These are phyloP conservation scores for Pegoplata infirma DNA, from an alignment of 2,888 invertebrate genomes.

Conservation along the genomic window DNA sequence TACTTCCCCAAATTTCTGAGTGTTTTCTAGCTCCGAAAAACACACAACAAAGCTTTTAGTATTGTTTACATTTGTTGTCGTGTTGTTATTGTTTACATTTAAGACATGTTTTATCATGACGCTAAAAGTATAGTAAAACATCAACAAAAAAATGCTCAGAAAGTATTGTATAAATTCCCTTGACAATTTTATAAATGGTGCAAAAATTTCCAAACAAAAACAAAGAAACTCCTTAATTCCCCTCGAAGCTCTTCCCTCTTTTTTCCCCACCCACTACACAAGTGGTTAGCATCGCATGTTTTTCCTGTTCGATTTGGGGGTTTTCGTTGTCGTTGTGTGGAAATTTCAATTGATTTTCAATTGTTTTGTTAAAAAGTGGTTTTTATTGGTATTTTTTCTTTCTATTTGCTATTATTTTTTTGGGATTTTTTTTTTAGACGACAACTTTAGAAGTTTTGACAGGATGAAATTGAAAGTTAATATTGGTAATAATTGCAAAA, in stretches of 20 bases:
- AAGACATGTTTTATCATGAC: conserved; percentile 29
- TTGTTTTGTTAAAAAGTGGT: conserved; percentile 58
- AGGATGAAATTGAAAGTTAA: conserved; percentile 26
- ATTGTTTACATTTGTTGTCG: conserved; percentile 62
- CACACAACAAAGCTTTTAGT: conserved; percentile 56
- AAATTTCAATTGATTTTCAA: conserved; percentile 61
- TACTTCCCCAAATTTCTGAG: no score
- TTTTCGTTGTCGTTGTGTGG: conserved; percentile 12
- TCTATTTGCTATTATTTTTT: conserved; percentile 6
- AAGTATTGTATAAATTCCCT: conserved; percentile 40
- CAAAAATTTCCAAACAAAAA: conserved; percentile 50
- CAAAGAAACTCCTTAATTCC: conserved; percentile 17
- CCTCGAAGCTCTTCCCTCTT: neutral
- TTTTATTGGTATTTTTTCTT: conserved; percentile 34
- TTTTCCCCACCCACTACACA: conserved; percentile 3
- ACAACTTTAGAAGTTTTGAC: conserved; percentile 40
- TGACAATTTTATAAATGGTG: conserved; percentile 59
- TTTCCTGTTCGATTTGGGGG: conserved; percentile 5
- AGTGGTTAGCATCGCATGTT: conserved; percentile 53
- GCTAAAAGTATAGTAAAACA: conserved; percentile 18
- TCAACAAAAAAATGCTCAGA: neutral
- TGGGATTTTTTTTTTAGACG: no score
- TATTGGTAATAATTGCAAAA: conserved; percentile 22
- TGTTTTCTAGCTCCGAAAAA: no score
- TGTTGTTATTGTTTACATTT: conserved; percentile 58